Conservation (phyloP, 1,140 invertebrate genomes). For the Aleiodes sp. region DNA sequence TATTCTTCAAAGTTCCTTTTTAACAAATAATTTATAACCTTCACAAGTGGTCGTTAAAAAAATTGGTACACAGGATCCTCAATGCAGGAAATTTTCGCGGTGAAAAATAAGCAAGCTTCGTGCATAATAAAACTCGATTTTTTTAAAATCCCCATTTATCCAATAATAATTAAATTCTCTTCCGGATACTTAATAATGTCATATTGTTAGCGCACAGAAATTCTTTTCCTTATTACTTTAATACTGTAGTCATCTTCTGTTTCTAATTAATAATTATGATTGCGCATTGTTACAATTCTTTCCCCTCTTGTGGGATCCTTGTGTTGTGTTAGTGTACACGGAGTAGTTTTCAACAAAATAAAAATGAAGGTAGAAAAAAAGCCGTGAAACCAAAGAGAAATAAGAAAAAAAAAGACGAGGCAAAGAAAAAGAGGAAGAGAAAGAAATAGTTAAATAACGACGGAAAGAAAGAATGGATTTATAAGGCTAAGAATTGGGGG, state of each 20-base stretch:
- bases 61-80: too few relatives aligned
- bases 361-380: background rate
- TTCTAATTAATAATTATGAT: slow-evolving; percentile 55
- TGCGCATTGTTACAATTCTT: slow-evolving; percentile 49
- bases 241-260: slow-evolving; percentile 40
- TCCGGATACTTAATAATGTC: slow-evolving; percentile 21
- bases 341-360: background rate
- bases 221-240: slow-evolving; percentile 18
- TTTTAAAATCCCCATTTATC: too few relatives aligned
- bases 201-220: background rate
- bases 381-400: background rate
- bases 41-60: too few relatives aligned
- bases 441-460: too few relatives aligned
- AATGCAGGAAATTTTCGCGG: too few relatives aligned
- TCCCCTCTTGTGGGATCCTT: slow-evolving; percentile 47
- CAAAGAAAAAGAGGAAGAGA: slow-evolving; percentile 8
- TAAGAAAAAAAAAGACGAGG: background rate
- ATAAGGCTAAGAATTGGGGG: background rate
- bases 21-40: too few relatives aligned
- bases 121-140: too few relatives aligned
- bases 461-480: slow-evolving; percentile 8
- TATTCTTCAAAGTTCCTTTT: too few relatives aligned
- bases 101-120: too few relatives aligned
- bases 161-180: too few relatives aligned
- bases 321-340: background rate